Percentiles rank a stretch among this genome's conserved stretches.
These are phyloP conservation scores for Scaeva pyrastri DNA, from an alignment of 2,888 invertebrate species.

Conservation along the genomic window DNA sequence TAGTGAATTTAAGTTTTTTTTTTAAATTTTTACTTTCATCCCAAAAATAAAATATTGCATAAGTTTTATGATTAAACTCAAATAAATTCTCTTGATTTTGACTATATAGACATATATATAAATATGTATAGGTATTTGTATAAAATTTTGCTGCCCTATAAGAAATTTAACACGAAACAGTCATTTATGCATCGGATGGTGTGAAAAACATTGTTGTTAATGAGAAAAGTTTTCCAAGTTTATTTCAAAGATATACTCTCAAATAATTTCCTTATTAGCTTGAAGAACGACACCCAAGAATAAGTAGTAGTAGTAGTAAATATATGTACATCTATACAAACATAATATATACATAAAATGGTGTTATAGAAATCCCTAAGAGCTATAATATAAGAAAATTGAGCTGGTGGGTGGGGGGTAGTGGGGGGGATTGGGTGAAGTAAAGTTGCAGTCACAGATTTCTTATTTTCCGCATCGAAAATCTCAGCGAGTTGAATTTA, in stretches of 20 bases:
- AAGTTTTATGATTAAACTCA: constrained; percentile 1
- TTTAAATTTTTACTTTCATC: not conserved
- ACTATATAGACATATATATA: no score
- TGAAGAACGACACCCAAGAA: constrained; percentile 3
- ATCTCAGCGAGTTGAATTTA: constrained; percentile 39
- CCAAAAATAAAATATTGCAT: not conserved
- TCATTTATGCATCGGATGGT: constrained; percentile 9
- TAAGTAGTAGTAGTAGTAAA: no score
- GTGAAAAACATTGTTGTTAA: constrained; percentile 66
- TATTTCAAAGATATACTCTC: constrained; percentile 60
- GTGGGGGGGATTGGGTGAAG: not conserved
- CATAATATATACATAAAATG: not conserved
- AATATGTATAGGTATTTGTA: no score
- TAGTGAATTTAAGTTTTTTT: not conserved
- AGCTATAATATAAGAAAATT: not conserved
- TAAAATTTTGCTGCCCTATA: not conserved
- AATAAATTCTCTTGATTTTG: constrained; percentile 18
- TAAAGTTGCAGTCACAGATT: constrained; percentile 56
- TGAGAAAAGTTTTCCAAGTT: constrained; percentile 69
- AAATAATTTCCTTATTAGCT: constrained; percentile 63
- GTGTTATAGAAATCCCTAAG: not conserved
- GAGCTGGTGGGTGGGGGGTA: not conserved
- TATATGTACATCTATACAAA: no score
- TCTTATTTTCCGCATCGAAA: constrained; percentile 37
- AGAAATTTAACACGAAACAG: constrained; percentile 16